Evolutionary conservation across 2,888 invertebrate species (phyloP).

Genomic region (Trissolcus brochymenae): DNA sequence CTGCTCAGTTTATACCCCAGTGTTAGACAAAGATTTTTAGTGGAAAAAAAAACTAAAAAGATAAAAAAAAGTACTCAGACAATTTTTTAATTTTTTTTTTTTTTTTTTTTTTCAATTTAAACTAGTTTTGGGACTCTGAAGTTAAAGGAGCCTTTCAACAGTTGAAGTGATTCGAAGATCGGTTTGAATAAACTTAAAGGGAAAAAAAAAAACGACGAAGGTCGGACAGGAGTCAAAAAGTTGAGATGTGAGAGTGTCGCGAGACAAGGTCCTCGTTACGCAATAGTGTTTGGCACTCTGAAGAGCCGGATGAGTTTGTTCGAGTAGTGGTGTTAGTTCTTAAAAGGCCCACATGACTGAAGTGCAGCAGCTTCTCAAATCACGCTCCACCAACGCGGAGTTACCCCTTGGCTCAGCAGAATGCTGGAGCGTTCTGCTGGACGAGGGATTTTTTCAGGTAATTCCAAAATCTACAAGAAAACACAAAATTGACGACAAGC

Average conservation of each 20-base stretch:
- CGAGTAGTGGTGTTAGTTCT: not conserved
- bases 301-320: conserved; percentile 3
- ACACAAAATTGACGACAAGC: conserved; percentile 3
- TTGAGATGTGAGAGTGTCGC: no score
- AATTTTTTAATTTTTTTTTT: no score
- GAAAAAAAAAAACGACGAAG: no score
- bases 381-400: conserved; percentile 61
- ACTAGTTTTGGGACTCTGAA: no score
- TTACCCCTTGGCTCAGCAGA: conserved; percentile 64
- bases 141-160: no score
- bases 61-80: no score
- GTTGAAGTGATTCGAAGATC: not conserved
- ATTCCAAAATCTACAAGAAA: conserved; percentile 2
- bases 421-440: conserved; percentile 72
- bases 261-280: not conserved
- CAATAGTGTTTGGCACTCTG: not conserved
- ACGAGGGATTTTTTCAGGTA: conserved; percentile 72
- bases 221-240: not conserved
- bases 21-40: no score
- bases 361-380: conserved; percentile 68
- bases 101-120: no score
- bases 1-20: not conserved
- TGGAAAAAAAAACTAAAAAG: not conserved
- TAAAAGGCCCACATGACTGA: conserved; percentile 68
- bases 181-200: not conserved